Base-by-base conservation (phyloP, 2,888 invertebrate species). In the Asteroscopus sphinx region DNA sequence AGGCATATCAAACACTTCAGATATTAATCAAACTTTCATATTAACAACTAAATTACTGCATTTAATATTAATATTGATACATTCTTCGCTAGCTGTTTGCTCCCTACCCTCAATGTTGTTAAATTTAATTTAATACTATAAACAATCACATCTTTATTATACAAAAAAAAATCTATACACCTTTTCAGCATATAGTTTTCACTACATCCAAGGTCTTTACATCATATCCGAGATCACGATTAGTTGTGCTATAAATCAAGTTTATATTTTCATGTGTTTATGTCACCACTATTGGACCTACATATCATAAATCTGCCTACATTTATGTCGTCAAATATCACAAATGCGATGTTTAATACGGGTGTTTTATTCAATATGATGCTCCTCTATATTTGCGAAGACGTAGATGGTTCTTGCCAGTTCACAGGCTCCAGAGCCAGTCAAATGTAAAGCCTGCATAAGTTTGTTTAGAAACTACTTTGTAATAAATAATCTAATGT, bases 211-310 rank as follows among this genome's bases (percentile, higher is more conserved):
- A 52, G 40, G 15, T 45, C 45, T 16, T 12, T 49, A 51, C 41
- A 64, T n/a, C n/a, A n/a, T n/a, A 52, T 45, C 65, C 13, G 66
- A 67, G 65, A 67, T 70, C 71, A 55, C 35, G 3, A 66, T 46
- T 17, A 51, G 33, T 64, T 70, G 57, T 70, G 71, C 71, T 16
- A 53, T 36, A 45, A 41, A 35, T 42, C 5, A 16, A 21, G 12
- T 33, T 21, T 6, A 42, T 49, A 44, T 47, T 13, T 35, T 35
- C 8, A 15, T 35, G 35, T 2, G 15, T 15, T 15, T 15, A 35
- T 35, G 8, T 15, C 1, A 35, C 15, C 6, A 21, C 6, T 1
- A 21, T 21, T 3, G 4, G 4, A 21, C 4, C 21, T 6, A 28
- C 8, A 8, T 28, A 33, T 33, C 13, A 13, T 12, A 1, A 5